Evolutionary conservation across 2,797 vertebrate species (phyloP).

Genomic region (Syncerus caffer): DNA sequence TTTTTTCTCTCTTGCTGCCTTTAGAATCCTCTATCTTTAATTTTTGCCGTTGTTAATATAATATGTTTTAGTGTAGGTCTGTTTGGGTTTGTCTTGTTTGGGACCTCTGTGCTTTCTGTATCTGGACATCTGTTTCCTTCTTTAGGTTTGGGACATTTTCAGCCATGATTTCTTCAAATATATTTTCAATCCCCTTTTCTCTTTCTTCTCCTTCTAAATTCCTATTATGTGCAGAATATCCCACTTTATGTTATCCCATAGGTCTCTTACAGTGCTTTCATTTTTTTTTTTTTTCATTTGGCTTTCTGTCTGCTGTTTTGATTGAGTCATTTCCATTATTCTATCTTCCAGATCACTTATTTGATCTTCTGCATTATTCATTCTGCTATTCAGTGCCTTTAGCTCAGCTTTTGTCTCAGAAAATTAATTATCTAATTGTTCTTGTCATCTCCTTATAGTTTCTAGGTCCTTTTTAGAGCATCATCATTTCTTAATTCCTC

Average conservation of each 20-base stretch:
- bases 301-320: neutral
- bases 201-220: neutral
- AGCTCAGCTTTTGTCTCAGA: neutral
- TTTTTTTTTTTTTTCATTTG: neutral
- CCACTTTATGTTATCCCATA: neutral
- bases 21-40: neutral
- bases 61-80: neutral
- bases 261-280: neutral
- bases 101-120: neutral
- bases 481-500: neutral
- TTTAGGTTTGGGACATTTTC: neutral
- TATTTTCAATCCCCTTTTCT: neutral
- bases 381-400: neutral
- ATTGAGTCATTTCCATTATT: neutral
- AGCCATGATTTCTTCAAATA: neutral
- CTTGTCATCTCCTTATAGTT: neutral
- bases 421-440: neutral
- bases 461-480: neutral
- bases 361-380: neutral
- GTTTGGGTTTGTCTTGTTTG: neutral
- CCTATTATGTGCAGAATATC: neutral
- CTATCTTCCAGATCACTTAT: neutral
- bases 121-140: neutral
- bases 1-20: neutral
- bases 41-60: neutral